phyloP scores from a whole-genome alignment of 1,140 invertebrate species.

The Trichogramma pretiosum region DNA sequence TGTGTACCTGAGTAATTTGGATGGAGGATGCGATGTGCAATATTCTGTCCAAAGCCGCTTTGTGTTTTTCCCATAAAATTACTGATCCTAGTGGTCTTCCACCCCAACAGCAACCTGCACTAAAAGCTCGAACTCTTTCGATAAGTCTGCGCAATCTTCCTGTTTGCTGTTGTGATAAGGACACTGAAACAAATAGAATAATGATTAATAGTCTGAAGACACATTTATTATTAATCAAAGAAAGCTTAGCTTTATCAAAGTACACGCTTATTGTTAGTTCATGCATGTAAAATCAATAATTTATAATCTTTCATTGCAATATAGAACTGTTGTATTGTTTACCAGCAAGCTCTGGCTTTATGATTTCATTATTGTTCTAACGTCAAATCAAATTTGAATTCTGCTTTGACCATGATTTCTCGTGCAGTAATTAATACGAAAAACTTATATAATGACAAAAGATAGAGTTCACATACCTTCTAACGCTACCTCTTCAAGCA shows the following conservation, averaged over 20 bases:
- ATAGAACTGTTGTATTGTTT: no score
- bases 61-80: conserved; percentile 81
- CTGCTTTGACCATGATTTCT: no score
- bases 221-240: no score
- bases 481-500: conserved; percentile 87
- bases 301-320: no score
- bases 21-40: conserved; percentile 72
- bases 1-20: conserved; percentile 62
- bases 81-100: conserved; percentile 73
- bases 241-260: no score
- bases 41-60: conserved; percentile 74
- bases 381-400: no score
- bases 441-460: not conserved
- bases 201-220: no score
- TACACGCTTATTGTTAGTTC: no score
- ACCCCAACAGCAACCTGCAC: conserved; percentile 67
- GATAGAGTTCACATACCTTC: conserved; percentile 55
- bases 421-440: no score
- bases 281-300: no score
- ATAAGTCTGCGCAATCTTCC: conserved; percentile 71
- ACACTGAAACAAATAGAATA: conserved; percentile 50
- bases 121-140: conserved; percentile 63
- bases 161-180: conserved; percentile 80
- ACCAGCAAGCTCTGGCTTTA: no score
- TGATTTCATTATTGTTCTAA: no score